These are phyloP conservation scores for Athrips mouffetella DNA, from an alignment of 2,888 invertebrate species.

Conservation along the genomic window DNA sequence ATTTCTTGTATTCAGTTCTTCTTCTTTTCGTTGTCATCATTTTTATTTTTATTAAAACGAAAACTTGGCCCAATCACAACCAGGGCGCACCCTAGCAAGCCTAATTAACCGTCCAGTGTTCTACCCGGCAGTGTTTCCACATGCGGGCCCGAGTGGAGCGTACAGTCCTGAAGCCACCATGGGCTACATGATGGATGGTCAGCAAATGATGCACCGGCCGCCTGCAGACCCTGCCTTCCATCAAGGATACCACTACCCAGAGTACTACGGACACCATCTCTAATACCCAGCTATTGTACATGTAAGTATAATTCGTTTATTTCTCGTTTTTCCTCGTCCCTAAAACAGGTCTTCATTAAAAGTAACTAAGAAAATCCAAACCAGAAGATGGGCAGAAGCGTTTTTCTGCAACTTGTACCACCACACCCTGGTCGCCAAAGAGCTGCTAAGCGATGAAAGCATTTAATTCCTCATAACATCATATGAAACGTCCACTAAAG, in stretches of 20 bases:
- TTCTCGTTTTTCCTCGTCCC: no score
- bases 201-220: slow-evolving; percentile 98
- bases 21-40: not conserved
- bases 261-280: slow-evolving; percentile 97
- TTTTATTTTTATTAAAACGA: not conserved
- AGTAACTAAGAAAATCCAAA: no score
- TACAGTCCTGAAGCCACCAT: slow-evolving; percentile 98
- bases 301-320: no score
- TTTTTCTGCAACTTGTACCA: no score
- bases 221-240: slow-evolving; percentile 95
- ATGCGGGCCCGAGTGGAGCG: slow-evolving; percentile 95
- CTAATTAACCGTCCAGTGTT: slow-evolving; percentile 73
- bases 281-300: slow-evolving; percentile 77
- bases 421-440: no score
- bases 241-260: slow-evolving; percentile 95
- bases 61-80: slow-evolving; percentile 24
- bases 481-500: no score
- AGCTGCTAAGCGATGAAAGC: no score
- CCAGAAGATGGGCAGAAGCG: no score
- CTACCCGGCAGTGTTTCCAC: slow-evolving; percentile 89
- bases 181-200: slow-evolving; percentile 99
- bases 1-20: not conserved
- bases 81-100: no score
- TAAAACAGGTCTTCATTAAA: no score
- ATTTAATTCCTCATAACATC: no score